Conservation (phyloP, 1,140 invertebrate species). For the Anastrepha ludens region DNA sequence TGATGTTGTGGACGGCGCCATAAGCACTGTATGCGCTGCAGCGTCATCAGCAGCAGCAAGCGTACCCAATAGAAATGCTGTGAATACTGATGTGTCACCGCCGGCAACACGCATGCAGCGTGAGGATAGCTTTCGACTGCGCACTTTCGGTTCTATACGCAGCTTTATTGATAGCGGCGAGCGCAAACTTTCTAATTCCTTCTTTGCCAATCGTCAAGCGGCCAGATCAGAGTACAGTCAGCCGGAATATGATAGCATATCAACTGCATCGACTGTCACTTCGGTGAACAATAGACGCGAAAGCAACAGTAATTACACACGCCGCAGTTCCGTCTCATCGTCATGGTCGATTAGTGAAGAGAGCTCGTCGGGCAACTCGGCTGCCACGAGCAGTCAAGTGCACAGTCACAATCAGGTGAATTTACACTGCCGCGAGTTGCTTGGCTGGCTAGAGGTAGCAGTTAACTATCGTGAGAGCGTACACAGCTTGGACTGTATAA, state of each 20-base stretch:
- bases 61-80: constrained; percentile 17
- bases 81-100: constrained; percentile 31
- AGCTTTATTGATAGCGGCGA: constrained; percentile 72
- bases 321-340: constrained; percentile 70
- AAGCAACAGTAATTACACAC: constrained; percentile 64
- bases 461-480: constrained; percentile 85
- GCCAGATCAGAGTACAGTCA: constrained; percentile 56
- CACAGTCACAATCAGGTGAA: constrained; percentile 49
- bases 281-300: constrained; percentile 62
- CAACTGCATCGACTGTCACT: constrained; percentile 62
- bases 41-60: background rate
- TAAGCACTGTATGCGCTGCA: constrained; percentile 26
- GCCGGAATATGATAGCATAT: constrained; percentile 65
- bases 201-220: constrained; percentile 69
- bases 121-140: constrained; percentile 69
- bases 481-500: constrained; percentile 85
- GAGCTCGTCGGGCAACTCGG: constrained; percentile 70
- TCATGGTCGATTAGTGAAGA: constrained; percentile 72
- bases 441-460: constrained; percentile 84
- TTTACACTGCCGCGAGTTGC: constrained; percentile 72
- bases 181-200: constrained; percentile 70
- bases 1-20: constrained; percentile 62
- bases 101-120: constrained; percentile 61
- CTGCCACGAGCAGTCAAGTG: constrained; percentile 60
- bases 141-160: constrained; percentile 70